phyloP scores from a whole-genome alignment of 2,113 vertebrate species.

The Mugil cephalus region DNA sequence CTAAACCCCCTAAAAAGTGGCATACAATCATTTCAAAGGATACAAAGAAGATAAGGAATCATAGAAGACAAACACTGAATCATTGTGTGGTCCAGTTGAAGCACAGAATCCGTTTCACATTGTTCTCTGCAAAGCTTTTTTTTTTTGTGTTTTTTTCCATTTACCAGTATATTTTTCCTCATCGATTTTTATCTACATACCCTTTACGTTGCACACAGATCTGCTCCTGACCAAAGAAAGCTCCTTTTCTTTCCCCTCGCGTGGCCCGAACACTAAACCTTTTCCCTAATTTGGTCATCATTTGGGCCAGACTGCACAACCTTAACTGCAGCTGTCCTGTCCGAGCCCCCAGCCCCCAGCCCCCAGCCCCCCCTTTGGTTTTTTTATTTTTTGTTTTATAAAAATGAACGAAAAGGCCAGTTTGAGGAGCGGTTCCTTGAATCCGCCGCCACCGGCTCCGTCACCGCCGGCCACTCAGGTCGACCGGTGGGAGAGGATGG shows the following conservation, averaged over 20 bases:
- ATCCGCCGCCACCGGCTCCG: slow-evolving; percentile 38
- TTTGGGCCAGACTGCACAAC: slow-evolving; percentile 71
- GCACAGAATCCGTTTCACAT: slow-evolving; percentile 84
- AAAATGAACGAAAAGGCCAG: slow-evolving; percentile 64
- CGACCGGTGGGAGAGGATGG: slow-evolving; percentile 88
- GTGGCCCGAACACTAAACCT: slow-evolving; percentile 79
- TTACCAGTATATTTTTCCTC: slow-evolving; percentile 61
- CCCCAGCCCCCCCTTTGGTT: slow-evolving; percentile 88
- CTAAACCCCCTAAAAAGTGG: slow-evolving; percentile 85
- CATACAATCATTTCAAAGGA: slow-evolving; percentile 83
- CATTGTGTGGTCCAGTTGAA: slow-evolving; percentile 85
- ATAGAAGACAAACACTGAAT: slow-evolving; percentile 75
- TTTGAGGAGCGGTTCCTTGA: slow-evolving; percentile 47
- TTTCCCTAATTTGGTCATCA: slow-evolving; percentile 88
- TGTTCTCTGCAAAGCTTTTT: slow-evolving; percentile 82
- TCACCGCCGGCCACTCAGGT: slow-evolving; percentile 82
- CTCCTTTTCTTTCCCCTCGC: slow-evolving; percentile 66
- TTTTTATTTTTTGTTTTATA: neutral
- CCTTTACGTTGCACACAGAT: slow-evolving; percentile 68
- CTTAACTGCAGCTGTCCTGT: slow-evolving; percentile 79
- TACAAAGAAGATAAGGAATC: slow-evolving; percentile 65
- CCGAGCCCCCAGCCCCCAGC: slow-evolving; percentile 87
- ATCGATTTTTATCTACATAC: slow-evolving; percentile 65
- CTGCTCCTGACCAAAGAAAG: slow-evolving; percentile 71
- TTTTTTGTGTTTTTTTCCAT: too few species aligned